These are phyloP conservation scores for Volucella zonaria DNA, from an alignment of 2,888 invertebrate species.

Conservation along the genomic window DNA sequence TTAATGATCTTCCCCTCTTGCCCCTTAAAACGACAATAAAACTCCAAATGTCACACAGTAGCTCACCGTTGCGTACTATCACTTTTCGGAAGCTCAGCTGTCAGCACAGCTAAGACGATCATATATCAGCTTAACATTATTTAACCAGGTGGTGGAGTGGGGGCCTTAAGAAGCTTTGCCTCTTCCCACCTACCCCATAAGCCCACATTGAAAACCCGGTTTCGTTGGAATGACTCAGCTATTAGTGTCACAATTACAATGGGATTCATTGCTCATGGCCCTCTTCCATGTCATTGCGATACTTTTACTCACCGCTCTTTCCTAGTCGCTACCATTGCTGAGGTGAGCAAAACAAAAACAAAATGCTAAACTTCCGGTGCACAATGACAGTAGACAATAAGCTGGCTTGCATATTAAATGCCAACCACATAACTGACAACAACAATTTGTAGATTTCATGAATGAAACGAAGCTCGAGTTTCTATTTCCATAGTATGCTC, in stretches of 20 bases:
- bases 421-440: constrained; percentile 21
- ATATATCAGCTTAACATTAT: constrained; percentile 33
- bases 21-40: not conserved
- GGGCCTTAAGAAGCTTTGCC: not conserved
- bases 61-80: constrained; percentile 28
- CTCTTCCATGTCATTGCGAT: constrained; percentile 46
- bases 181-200: not conserved
- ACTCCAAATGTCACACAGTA: constrained; percentile 3
- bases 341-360: constrained; percentile 22
- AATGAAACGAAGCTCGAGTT: constrained; percentile 54
- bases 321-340: not conserved
- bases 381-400: constrained; percentile 66
- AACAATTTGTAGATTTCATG: constrained; percentile 48
- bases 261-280: constrained; percentile 46
- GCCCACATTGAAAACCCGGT: constrained; percentile 13
- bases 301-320: constrained; percentile 25
- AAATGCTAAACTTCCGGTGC: constrained; percentile 58
- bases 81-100: constrained; percentile 50
- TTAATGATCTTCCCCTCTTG: not conserved
- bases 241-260: constrained; percentile 60
- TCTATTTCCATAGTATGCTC: constrained; percentile 43
- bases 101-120: constrained; percentile 35
- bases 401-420: constrained; percentile 54
- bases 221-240: constrained; percentile 39
- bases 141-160: constrained; percentile 2